These are phyloP conservation scores for Vireo altiloquus DNA, from an alignment of 2,113 vertebrate genomes.

Conservation along the genomic window DNA sequence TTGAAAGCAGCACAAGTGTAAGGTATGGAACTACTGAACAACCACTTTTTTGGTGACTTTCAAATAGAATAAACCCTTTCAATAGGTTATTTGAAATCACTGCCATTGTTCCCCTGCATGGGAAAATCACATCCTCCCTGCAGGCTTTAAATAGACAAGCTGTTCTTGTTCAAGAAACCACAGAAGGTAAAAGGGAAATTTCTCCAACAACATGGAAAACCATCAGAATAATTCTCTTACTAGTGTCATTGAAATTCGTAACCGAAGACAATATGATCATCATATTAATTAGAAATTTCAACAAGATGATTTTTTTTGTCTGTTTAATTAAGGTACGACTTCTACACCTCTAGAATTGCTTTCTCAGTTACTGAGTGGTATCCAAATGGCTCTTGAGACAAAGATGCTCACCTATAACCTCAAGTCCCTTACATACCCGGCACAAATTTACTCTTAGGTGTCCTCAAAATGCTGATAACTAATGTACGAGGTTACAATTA, in stretches of 20 bases:
- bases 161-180: not conserved
- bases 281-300: not conserved
- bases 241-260: not conserved
- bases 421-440: not conserved
- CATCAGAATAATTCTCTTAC: not conserved
- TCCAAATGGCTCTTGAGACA: not conserved
- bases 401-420: not conserved
- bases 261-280: not conserved
- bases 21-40: not conserved
- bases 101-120: not conserved
- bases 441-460: not conserved
- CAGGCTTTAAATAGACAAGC: not conserved
- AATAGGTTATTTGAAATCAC: not conserved
- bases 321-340: not conserved
- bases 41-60: not conserved
- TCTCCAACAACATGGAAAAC: not conserved
- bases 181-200: not conserved
- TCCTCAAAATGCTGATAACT: not conserved
- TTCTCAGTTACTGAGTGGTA: not conserved
- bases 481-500: not conserved
- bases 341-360: not conserved
- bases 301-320: not conserved
- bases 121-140: not conserved
- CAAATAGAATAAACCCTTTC: not conserved
- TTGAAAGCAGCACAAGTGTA: not conserved